Evolutionary conservation across 2,797 vertebrate genomes (phyloP).

Genomic region (Garrulus glandarius): DNA sequence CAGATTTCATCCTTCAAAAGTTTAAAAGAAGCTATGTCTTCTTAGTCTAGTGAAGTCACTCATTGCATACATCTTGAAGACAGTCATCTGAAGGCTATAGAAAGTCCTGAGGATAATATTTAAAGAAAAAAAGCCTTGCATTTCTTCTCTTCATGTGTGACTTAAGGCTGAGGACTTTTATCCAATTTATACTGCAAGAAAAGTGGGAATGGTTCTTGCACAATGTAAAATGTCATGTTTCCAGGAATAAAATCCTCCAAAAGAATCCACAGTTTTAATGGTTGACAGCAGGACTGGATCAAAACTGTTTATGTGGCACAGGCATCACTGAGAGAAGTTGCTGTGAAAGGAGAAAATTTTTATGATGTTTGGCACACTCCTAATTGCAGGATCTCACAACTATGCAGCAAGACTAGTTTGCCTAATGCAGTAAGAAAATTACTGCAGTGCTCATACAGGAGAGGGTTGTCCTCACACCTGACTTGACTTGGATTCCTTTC

Average conservation of each 20-base stretch:
- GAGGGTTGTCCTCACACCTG: background rate
- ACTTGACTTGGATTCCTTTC: background rate
- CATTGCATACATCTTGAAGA: background rate
- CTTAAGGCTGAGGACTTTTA: background rate
- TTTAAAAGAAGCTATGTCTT: background rate
- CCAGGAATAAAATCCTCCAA: background rate
- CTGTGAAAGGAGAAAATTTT: background rate
- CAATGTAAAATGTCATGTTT: background rate
- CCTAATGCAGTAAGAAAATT: background rate
- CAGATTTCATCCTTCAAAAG: background rate
- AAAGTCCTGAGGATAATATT: background rate
- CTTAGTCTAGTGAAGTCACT: background rate
- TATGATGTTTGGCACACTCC: background rate
- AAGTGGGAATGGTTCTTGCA: background rate
- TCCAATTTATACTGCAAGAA: background rate
- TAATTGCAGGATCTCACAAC: background rate
- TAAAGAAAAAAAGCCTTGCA: background rate
- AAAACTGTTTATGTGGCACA: background rate
- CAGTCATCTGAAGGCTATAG: fast-evolving
- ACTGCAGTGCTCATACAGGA: background rate
- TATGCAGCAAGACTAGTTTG: conserved; percentile 11
- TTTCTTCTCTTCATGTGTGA: background rate
- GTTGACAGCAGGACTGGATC: background rate
- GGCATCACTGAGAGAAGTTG: background rate
- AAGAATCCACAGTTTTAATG: background rate